Base-by-base conservation (phyloP, 2,113 vertebrate genomes). In the Micronycteris hirsuta region DNA sequence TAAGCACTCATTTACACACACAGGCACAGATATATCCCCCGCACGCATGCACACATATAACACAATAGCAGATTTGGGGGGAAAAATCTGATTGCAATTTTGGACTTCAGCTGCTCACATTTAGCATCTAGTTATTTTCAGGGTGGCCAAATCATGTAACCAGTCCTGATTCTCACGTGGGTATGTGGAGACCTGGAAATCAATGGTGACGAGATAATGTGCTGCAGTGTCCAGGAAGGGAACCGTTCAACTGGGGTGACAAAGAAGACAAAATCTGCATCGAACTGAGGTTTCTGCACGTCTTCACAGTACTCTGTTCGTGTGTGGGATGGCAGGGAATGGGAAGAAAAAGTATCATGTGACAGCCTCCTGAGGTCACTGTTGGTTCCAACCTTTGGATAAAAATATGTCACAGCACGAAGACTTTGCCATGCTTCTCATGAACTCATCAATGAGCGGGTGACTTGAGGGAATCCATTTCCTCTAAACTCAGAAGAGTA, bases 61-160 rank as follows among this genome's bases (percentile, higher is more conserved):
- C 15, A 36, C 11, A 54, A 54, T 78, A 90, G 47, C 31, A 92
- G 7, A 71, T 74, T 74, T 54, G 14, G 3, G 4, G 43, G 36
- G 4, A 33, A 47, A 47, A 67, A 61, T 71, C 65, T 90, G 91
- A 97, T 67, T 84, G 76, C 58, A 92, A 12, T 96, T 93, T 91
- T 77, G 82, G 84, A 91, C 52, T 67, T 38, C 67, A 96, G 49
- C 58, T 88, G 88, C 45, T 96, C 70, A 85, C 41, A 81, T 52
- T 96, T 92, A 96, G 58, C 43, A 76, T 3, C 73, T 24, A 82
- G 43, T 78, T 89, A 58, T 86, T 63, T 96, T 86, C 88, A 96
- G 76, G 74, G 65, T 87, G 85, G 71, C 52, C 85, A 86, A 52
- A 56, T 96, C 76, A 87, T 78, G 38, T 61, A 71, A 61, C 43